A percentile compares a stretch with the other conserved stretches of the same genome.
Evolutionary conservation across 2,113 vertebrate species (phyloP).

Genomic region (Bostrychus sinensis): DNA sequence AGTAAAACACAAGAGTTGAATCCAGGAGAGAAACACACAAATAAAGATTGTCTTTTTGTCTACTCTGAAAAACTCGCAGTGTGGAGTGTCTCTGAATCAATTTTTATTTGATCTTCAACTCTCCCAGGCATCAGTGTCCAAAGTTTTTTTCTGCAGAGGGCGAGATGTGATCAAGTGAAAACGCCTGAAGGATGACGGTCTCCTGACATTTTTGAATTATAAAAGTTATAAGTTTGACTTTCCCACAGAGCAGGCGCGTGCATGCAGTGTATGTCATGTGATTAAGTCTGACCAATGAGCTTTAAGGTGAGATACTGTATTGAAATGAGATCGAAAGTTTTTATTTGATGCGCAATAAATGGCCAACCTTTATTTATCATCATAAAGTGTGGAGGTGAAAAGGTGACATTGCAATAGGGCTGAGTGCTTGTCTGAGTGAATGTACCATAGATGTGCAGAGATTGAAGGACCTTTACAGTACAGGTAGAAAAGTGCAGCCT

Average conservation of each 20-base stretch:
- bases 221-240: not conserved
- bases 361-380: too few species aligned
- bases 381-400: too few species aligned
- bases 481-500: too few species aligned
- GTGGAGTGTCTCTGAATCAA: constrained; percentile 57
- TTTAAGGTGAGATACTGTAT: too few species aligned
- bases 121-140: not conserved
- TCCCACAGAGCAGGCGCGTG: not conserved
- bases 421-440: too few species aligned
- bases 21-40: constrained; percentile 76
- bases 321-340: too few species aligned
- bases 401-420: too few species aligned
- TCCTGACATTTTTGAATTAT: constrained; percentile 3
- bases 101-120: constrained; percentile 17
- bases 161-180: not conserved
- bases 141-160: not conserved
- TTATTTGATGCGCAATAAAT: too few species aligned
- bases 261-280: not conserved
- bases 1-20: constrained; percentile 67
- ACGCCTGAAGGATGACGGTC: not conserved
- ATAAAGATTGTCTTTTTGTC: constrained; percentile 81
- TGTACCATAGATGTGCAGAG: too few species aligned
- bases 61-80: constrained; percentile 62
- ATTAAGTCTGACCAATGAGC: too few species aligned
- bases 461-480: too few species aligned